Percentiles rank a stretch among this genome's conserved stretches.
phyloP scores from a whole-genome alignment of 1,140 invertebrate genomes.

The Hermetia illucens region DNA sequence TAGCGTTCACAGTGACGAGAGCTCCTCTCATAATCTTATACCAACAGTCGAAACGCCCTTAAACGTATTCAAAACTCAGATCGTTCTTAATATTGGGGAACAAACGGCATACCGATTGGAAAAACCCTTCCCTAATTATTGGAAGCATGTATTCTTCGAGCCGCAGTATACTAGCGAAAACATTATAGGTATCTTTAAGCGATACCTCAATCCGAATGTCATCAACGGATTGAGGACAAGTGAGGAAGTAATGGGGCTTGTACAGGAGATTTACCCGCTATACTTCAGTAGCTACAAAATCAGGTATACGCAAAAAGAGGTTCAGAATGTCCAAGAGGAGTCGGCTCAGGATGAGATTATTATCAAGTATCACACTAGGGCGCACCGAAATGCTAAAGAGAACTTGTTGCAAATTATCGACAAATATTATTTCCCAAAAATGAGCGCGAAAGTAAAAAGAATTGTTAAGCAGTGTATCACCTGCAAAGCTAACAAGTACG shows the following conservation, averaged over 20 bases:
- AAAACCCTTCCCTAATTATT: conserved; percentile 4
- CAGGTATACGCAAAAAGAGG: conserved; percentile 5
- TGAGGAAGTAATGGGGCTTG: conserved; percentile 6
- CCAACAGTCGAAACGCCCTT: conserved; percentile 6
- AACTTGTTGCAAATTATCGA: conserved; percentile 5
- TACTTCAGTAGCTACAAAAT: conserved; percentile 7
- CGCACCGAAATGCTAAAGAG: conserved; percentile 5
- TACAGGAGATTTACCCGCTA: conserved; percentile 5
- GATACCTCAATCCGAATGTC: conserved; percentile 6
- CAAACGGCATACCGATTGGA: conserved; percentile 1
- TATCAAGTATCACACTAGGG: conserved; percentile 5
- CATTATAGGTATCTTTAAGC: conserved; percentile 5
- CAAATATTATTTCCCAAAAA: conserved; percentile 5
- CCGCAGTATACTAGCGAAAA: neutral
- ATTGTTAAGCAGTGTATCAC: conserved; percentile 3
- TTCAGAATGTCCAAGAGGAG: neutral
- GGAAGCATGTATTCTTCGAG: neutral
- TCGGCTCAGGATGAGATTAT: conserved; percentile 3
- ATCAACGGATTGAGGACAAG: conserved; percentile 5
- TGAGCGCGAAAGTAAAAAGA: conserved; percentile 3
- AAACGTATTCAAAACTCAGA: conserved; percentile 9
- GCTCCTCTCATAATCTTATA: neutral
- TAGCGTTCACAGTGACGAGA: neutral
- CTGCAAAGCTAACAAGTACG: conserved; percentile 6
- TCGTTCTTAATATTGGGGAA: conserved; percentile 4